Evolutionary conservation across 2,888 invertebrate genomes (phyloP).

Genomic region (Sialis lutaria): DNA sequence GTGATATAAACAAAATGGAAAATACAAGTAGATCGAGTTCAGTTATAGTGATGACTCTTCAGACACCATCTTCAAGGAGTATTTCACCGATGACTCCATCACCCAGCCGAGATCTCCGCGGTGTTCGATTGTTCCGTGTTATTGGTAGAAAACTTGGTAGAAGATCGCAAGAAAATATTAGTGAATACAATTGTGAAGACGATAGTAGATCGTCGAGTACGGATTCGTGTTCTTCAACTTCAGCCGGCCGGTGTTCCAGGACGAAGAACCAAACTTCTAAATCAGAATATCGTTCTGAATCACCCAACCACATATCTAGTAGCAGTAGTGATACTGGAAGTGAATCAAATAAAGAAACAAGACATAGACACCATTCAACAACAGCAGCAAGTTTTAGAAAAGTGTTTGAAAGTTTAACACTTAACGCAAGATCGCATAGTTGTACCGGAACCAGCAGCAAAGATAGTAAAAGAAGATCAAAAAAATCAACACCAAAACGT

Average conservation of each 20-base stretch:
- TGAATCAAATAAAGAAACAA: constrained; percentile 27
- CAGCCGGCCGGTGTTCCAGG: constrained; percentile 14
- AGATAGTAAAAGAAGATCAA: constrained; percentile 21
- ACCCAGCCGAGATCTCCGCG: constrained; percentile 34
- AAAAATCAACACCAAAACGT: constrained; percentile 48
- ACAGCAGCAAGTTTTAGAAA: constrained; percentile 47
- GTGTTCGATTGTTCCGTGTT: constrained; percentile 45
- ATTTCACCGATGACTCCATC: constrained; percentile 30
- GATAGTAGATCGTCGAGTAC: constrained; percentile 30
- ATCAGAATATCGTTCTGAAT: constrained; percentile 20
- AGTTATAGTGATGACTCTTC: constrained; percentile 16
- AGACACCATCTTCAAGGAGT: constrained; percentile 20
- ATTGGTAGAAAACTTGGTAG: constrained; percentile 44
- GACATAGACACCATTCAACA: constrained; percentile 23
- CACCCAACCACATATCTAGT: constrained; percentile 30
- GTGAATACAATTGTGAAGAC: constrained; percentile 26
- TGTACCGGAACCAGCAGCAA: constrained; percentile 30
- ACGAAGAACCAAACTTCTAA: constrained; percentile 14
- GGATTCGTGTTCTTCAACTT: constrained; percentile 23
- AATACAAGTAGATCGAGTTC: too few relatives aligned
- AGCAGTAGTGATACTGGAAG: constrained; percentile 45
- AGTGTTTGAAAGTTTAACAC: constrained; percentile 49
- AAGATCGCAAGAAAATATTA: constrained; percentile 28
- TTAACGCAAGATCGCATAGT: constrained; percentile 44
- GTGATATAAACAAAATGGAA: too few relatives aligned